phyloP scores from a whole-genome alignment of 2,888 invertebrate genomes.

The Suillia variegata region DNA sequence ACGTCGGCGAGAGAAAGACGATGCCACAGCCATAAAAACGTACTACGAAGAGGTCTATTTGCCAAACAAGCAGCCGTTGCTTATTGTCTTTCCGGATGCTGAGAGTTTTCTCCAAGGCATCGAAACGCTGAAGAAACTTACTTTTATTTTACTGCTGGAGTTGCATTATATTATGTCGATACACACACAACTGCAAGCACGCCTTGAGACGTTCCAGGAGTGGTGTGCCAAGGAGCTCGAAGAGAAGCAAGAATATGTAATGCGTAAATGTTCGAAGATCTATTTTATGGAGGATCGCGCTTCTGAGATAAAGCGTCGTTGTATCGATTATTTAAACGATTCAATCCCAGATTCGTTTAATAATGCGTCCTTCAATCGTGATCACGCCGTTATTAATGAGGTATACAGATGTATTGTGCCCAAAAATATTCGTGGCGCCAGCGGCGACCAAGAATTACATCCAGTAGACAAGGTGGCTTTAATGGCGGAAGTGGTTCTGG shows the following conservation, averaged over 20 bases:
- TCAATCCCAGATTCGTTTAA: conserved; percentile 45
- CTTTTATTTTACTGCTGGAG: conserved; percentile 54
- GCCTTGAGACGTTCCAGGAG: conserved; percentile 47
- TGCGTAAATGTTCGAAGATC: conserved; percentile 52
- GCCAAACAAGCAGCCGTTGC: conserved; percentile 45
- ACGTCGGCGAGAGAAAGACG: conserved; percentile 52
- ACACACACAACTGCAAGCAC: conserved; percentile 48
- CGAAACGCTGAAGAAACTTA: conserved; percentile 51
- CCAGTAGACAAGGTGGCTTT: conserved; percentile 52
- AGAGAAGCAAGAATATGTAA: conserved; percentile 50
- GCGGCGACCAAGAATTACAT: conserved; percentile 42
- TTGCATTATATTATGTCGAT: conserved; percentile 55
- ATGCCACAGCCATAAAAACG: conserved; percentile 56
- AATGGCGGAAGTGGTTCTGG: conserved; percentile 45
- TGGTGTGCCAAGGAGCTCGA: conserved; percentile 51
- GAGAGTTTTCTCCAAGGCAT: conserved; percentile 48
- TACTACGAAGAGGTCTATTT: conserved; percentile 54
- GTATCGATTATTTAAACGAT: conserved; percentile 35
- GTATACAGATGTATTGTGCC: conserved; percentile 52
- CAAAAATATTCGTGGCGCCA: conserved; percentile 39
- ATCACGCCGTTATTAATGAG: conserved; percentile 46
- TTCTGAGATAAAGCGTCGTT: conserved; percentile 40
- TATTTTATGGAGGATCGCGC: conserved; percentile 55
- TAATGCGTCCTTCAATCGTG: conserved; percentile 39
- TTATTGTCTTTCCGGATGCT: conserved; percentile 51